Base-by-base conservation (phyloP, 2,797 vertebrate species). In the Tapirus indicus region DNA sequence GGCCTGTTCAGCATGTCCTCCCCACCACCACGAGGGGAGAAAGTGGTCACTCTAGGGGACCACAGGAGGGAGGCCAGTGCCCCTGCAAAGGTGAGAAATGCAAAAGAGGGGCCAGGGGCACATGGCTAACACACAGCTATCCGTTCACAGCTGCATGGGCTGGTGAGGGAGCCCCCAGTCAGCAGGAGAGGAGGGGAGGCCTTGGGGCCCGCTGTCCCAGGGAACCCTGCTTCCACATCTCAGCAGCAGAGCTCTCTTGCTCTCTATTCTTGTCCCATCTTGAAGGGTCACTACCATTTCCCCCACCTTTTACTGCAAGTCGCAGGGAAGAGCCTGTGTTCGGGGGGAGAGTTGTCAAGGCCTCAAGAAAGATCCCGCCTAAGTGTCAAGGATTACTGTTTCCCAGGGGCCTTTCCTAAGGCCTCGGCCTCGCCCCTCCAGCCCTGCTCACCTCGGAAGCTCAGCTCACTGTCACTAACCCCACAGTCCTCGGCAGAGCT, bases 401-500 rank as follows among this genome's bases (percentile, higher is more conserved):
- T 47, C 95, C 96, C 75, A 21, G 87, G 94, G 72, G 75, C 62
- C 92, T 54, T 14, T 27, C 60, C 90, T 6, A 60, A 64, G 79
- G 66, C 88, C 91, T 80, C 8, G 20, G 91, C 91, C 96, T 90
- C 14, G 2, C 71, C 94, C 91, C 89, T 86, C 68, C 96, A 93
- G 25, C 92, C 95, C 92, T 71, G 69, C 98, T 96, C 98, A 99
- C 99, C 99, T 98, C 99, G 99, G 99, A 99, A 99, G 98, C 99
- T 99, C 96, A 99, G 99, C 96, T 99, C 99, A n/a, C 99, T 99
- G 99, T 99, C 99, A 35, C 99, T 99, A 93, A 99, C 99, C 14
- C 99, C 99, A n/a, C 99, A 99, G 66, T 99, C 99, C 83, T 99
- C 99, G 0, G 99, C 99, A 0, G 99, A 99, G 96, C 99, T 99